A percentile compares a stretch with the other conserved stretches of the same genome.
Evolutionary conservation across 2,888 invertebrate genomes (phyloP).

Genomic region (Pyrochroa serraticornis): DNA sequence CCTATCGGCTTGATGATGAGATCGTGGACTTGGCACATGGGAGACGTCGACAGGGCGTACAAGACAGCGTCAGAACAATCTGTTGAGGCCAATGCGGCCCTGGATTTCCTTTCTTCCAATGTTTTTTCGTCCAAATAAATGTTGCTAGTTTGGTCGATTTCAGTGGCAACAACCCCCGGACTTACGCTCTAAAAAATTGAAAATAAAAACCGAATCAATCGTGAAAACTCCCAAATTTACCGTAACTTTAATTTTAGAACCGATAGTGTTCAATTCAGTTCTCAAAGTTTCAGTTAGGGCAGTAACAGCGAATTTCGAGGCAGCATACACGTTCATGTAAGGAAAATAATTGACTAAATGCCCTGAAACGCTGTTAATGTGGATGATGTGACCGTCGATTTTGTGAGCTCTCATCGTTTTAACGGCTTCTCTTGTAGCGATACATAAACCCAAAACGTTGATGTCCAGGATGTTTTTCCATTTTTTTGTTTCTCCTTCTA

Average conservation of each 20-base stretch:
- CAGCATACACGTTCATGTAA: conserved; percentile 8
- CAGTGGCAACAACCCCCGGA: conserved; percentile 9
- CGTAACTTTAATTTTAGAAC: conserved; percentile 5
- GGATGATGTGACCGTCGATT: conserved; percentile 7
- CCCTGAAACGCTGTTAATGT: conserved; percentile 3
- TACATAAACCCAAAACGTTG: conserved; percentile 1
- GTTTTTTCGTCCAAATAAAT: conserved; percentile 10
- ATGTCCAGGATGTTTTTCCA: conserved; percentile 7
- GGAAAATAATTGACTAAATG: conserved; percentile 13
- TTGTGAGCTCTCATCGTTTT: conserved; percentile 7
- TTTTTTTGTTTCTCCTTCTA: conserved; percentile 8
- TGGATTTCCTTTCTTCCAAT: neutral
- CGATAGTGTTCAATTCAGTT: conserved; percentile 2
- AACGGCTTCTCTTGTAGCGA: conserved; percentile 4
- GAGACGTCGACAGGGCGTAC: conserved; percentile 10
- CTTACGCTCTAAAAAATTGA: conserved; percentile 2
- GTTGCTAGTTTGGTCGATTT: conserved; percentile 11
- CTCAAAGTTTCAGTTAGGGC: conserved; percentile 4
- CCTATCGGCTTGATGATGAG: conserved; percentile 13
- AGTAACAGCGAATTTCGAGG: conserved; percentile 1
- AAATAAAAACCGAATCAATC: neutral
- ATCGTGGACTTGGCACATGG: conserved; percentile 15
- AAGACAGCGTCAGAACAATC: conserved; percentile 15
- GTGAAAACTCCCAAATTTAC: neutral
- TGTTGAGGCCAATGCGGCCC: conserved; percentile 3